These are phyloP conservation scores for Shargacucullia verbasci DNA, from an alignment of 2,888 invertebrate species.

Conservation along the genomic window DNA sequence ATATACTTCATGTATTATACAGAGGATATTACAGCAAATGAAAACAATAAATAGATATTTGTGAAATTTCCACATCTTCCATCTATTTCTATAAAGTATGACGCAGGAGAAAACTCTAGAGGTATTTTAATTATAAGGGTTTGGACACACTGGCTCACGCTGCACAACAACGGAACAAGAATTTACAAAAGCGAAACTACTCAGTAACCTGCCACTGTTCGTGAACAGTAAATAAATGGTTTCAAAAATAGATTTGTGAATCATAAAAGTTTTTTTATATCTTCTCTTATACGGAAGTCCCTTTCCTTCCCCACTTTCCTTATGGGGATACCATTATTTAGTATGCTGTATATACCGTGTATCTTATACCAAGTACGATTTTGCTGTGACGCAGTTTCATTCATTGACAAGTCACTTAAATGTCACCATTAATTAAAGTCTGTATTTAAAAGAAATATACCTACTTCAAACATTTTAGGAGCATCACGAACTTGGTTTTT, in stretches of 20 bases:
- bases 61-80: conserved; percentile 46
- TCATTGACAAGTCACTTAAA: conserved; percentile 23
- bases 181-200: conserved; percentile 1
- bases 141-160: too few relatives aligned
- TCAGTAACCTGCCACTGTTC: too few relatives aligned
- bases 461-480: conserved; percentile 6
- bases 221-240: too few relatives aligned
- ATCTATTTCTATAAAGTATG: conserved; percentile 48
- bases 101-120: conserved; percentile 39
- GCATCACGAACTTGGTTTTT: not conserved
- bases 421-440: conserved; percentile 28
- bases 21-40: conserved; percentile 48
- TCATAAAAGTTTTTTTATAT: conserved; percentile 31
- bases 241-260: too few relatives aligned
- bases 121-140: conserved; percentile 14
- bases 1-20: conserved; percentile 55
- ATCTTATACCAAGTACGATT: conserved; percentile 23
- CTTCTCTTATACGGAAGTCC: conserved; percentile 37
- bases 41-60: conserved; percentile 51
- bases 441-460: conserved; percentile 11
- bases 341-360: too few relatives aligned
- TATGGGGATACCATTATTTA: conserved; percentile 11
- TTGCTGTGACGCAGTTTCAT: conserved; percentile 12
- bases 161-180: too few relatives aligned
- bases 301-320: conserved; percentile 42